phyloP scores from a whole-genome alignment of 1,140 invertebrate genomes.

The Glossosoma conforme region DNA sequence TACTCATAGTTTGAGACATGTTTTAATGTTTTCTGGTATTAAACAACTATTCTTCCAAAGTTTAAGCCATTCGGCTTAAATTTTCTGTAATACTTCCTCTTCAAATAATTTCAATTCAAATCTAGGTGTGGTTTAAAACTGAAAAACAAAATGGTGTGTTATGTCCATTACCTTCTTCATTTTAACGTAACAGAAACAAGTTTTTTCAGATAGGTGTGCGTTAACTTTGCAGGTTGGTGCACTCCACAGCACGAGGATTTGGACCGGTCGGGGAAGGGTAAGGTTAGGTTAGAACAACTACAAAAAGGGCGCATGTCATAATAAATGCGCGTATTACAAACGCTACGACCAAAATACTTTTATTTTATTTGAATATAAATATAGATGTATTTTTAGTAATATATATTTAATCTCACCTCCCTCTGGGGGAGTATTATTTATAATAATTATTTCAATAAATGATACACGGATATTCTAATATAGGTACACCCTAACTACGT shows the following conservation, averaged over 20 bases:
- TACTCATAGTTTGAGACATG: too few species aligned
- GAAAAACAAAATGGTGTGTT: too few species aligned
- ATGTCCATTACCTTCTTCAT: too few species aligned
- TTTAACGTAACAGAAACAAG: too few species aligned
- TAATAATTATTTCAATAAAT: slow-evolving; percentile 25
- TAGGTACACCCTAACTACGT: slow-evolving; percentile 28
- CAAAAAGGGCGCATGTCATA: slow-evolving; percentile 20
- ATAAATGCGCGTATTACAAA: slow-evolving; percentile 27
- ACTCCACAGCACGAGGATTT: not conserved
- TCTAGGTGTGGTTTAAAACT: too few species aligned
- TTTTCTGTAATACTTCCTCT: too few species aligned
- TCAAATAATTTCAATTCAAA: too few species aligned
- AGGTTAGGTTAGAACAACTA: too few species aligned
- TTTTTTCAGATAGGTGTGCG: not conserved
- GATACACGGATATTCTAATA: slow-evolving; percentile 23
- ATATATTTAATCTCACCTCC: slow-evolving; percentile 20
- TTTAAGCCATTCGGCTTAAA: too few species aligned
- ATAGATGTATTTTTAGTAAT: slow-evolving; percentile 31
- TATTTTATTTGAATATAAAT: slow-evolving; percentile 32
- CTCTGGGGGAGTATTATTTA: slow-evolving; percentile 22
- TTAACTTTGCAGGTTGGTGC: too few species aligned
- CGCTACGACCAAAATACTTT: slow-evolving; percentile 32
- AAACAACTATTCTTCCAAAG: too few species aligned
- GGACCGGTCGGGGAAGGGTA: not conserved
- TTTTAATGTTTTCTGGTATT: too few species aligned